A percentile compares a stretch with the other conserved stretches of the same genome.
Evolutionary conservation across 1,140 invertebrate species (phyloP).

Genomic region (Melipona quadrifasciata): DNA sequence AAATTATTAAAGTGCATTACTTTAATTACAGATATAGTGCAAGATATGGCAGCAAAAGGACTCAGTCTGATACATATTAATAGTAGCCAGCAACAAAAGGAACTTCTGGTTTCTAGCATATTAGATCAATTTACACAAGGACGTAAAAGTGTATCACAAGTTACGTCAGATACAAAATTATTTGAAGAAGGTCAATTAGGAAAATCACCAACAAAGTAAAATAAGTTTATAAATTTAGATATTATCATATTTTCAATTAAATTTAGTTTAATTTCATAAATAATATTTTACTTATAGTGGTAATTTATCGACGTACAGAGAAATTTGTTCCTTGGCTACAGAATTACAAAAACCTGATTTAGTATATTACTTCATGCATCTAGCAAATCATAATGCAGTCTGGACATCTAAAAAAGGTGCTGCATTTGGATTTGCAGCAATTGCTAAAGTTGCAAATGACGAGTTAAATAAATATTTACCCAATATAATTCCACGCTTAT

Average conservation of each 20-base stretch:
- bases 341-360: slow-evolving; percentile 97
- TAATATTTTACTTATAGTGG: slow-evolving; percentile 83
- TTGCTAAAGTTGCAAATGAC: slow-evolving; percentile 90
- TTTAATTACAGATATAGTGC: slow-evolving; percentile 87
- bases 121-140: slow-evolving; percentile 91
- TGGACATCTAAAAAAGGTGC: slow-evolving; percentile 97
- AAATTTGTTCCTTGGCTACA: slow-evolving; percentile 95
- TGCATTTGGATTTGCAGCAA: slow-evolving; percentile 94
- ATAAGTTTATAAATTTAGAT: slow-evolving; percentile 16
- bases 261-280: slow-evolving; percentile 24
- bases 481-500: slow-evolving; percentile 93
- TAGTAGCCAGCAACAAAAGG: slow-evolving; percentile 87
- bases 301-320: slow-evolving; percentile 95
- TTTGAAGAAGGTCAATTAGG: slow-evolving; percentile 94
- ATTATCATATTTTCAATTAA: background rate
- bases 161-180: slow-evolving; percentile 91
- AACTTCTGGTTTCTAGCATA: slow-evolving; percentile 88
- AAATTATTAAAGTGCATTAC: slow-evolving; percentile 45
- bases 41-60: slow-evolving; percentile 95
- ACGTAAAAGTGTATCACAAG: slow-evolving; percentile 87
- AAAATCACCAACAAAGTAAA: slow-evolving; percentile 91
- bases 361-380: slow-evolving; percentile 96
- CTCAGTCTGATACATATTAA: slow-evolving; percentile 93
- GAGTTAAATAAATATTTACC: slow-evolving; percentile 91
- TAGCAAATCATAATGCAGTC: slow-evolving; percentile 95